Evolutionary conservation across 2,888 invertebrate genomes (phyloP).

Genomic region (Xestoiulus laeticollis): DNA sequence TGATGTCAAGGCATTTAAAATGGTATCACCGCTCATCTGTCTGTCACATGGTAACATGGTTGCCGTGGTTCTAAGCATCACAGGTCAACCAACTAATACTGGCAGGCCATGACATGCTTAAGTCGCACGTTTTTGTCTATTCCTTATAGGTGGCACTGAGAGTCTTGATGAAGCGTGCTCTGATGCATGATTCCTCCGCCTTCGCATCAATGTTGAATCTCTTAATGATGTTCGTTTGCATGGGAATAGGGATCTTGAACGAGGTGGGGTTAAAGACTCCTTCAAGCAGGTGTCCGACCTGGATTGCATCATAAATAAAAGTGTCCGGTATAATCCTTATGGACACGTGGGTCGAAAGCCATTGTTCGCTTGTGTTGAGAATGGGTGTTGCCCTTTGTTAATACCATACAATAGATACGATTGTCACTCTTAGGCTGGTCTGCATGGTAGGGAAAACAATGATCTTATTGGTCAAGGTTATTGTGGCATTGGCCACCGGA

Average conservation of each 20-base stretch:
- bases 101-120: not conserved
- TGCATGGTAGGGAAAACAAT: constrained; percentile 12
- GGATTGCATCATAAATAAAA: constrained; percentile 30
- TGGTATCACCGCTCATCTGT: too few species aligned
- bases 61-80: too few species aligned
- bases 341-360: constrained; percentile 11
- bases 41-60: too few species aligned
- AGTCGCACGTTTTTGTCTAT: not conserved
- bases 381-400: constrained; percentile 12
- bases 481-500: not conserved
- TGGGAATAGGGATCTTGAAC: not conserved
- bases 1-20: too few species aligned
- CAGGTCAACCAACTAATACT: not conserved
- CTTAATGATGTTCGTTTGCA: not conserved
- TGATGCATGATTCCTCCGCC: constrained; percentile 27
- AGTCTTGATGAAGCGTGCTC: not conserved
- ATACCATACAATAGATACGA: not conserved
- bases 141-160: not conserved
- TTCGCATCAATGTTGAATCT: not conserved
- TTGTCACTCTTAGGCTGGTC: constrained; percentile 5
- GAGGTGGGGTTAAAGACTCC: constrained; percentile 24
- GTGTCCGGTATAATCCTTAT: not conserved
- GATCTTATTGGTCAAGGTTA: constrained; percentile 2
- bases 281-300: constrained; percentile 10
- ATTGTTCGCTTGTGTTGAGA: not conserved